phyloP scores from a whole-genome alignment of 2,113 vertebrate genomes.

The Origma solitaria region DNA sequence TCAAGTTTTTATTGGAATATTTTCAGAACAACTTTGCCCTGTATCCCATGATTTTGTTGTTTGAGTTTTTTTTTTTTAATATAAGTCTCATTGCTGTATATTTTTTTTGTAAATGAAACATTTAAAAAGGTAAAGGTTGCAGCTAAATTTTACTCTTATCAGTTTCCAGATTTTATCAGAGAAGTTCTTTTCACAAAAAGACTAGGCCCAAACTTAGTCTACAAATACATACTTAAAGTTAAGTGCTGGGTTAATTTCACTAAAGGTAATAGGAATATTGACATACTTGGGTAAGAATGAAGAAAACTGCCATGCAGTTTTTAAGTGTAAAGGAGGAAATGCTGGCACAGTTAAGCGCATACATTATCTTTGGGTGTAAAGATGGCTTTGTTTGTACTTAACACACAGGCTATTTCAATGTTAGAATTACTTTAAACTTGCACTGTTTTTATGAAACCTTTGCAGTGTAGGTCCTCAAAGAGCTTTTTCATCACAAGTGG shows the following conservation, averaged over 20 bases:
- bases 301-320: not conserved
- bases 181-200: not conserved
- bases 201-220: not conserved
- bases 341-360: accelerated
- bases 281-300: not conserved
- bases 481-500: not conserved
- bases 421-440: not conserved
- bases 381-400: not conserved
- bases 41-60: not conserved
- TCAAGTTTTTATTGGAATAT: not conserved
- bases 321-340: not conserved
- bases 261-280: not conserved
- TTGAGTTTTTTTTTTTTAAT: not conserved
- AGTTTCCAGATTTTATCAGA: not conserved
- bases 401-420: not conserved
- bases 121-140: not conserved
- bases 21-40: not conserved
- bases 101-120: not conserved
- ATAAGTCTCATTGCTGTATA: not conserved
- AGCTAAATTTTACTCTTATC: not conserved
- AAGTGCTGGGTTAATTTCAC: not conserved
- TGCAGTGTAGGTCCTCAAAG: not conserved
- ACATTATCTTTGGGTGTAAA: not conserved
- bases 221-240: not conserved
- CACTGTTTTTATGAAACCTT: not conserved